These are phyloP conservation scores for Aeoliscus strigatus DNA, from an alignment of 2,797 vertebrate species.

Conservation along the genomic window DNA sequence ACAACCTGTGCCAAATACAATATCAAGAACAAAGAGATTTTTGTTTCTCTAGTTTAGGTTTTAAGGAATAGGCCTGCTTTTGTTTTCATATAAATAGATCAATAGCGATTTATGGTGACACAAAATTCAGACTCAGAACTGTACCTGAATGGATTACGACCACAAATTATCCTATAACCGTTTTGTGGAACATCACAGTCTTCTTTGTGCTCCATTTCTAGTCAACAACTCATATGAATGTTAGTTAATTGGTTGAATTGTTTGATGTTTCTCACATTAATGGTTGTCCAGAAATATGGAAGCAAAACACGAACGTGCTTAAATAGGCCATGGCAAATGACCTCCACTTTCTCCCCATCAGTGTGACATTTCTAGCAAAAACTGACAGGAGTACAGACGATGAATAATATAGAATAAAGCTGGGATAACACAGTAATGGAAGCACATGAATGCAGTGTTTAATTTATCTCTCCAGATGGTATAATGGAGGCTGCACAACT, in stretches of 20 bases:
- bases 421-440: slow-evolving; percentile 13
- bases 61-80: slow-evolving; percentile 36
- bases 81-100: slow-evolving; percentile 43
- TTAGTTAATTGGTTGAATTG: slow-evolving; percentile 2
- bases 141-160: slow-evolving; percentile 22
- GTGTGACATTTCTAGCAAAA: slow-evolving; percentile 12
- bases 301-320: no score
- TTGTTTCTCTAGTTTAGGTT: slow-evolving; percentile 20
- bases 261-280: slow-evolving; percentile 1
- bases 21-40: slow-evolving; percentile 11
- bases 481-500: slow-evolving; percentile 7
- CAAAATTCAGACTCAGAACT: slow-evolving; percentile 38
- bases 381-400: slow-evolving; percentile 15
- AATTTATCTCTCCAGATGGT: slow-evolving; percentile 41
- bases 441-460: slow-evolving; percentile 26
- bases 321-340: slow-evolving; percentile 18
- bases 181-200: background rate
- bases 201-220: slow-evolving; percentile 3
- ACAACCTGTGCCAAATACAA: slow-evolving; percentile 6
- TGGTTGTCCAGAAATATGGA: no score
- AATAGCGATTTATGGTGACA: slow-evolving; percentile 32
- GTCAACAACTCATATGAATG: background rate
- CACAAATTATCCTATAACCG: slow-evolving; percentile 4
- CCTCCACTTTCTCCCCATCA: slow-evolving; percentile 14
- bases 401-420: slow-evolving; percentile 23